phyloP scores from a whole-genome alignment of 2,113 vertebrate genomes.

The Syngnathus floridae region DNA sequence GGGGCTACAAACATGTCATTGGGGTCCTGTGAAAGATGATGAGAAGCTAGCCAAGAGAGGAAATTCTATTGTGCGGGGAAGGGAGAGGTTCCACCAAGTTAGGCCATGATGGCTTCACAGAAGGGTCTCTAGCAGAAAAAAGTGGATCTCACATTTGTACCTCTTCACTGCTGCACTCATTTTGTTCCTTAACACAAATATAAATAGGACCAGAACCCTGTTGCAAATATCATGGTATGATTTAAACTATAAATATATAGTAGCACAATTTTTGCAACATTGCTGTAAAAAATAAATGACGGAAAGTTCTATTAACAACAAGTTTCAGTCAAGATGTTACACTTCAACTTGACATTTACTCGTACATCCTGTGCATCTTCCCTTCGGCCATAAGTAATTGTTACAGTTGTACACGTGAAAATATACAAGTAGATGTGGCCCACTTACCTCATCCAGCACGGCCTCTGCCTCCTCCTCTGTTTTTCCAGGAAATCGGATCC shows the following conservation, averaged over 20 bases:
- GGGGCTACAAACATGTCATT: constrained; percentile 23
- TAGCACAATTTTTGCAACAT: no score
- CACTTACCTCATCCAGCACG: constrained; percentile 87
- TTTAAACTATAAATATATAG: neutral
- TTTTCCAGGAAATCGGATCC: constrained; percentile 91
- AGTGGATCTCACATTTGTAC: neutral
- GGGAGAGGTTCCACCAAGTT: constrained; percentile 38
- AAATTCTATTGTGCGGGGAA: constrained; percentile 32
- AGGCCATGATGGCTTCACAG: constrained; percentile 29
- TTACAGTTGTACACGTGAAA: neutral
- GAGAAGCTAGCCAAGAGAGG: constrained; percentile 15
- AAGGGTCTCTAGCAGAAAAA: constrained; percentile 35
- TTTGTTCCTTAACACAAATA: neutral
- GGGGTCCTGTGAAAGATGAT: constrained; percentile 41
- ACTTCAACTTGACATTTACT: neutral
- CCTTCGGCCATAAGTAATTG: neutral
- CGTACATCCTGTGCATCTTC: neutral
- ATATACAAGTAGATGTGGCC: neutral
- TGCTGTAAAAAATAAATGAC: no score
- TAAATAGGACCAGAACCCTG: neutral
- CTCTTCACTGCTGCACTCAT: neutral
- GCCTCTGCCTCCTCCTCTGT: constrained; percentile 87
- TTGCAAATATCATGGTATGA: neutral
- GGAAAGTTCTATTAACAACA: no score
- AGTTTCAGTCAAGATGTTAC: no score